These are phyloP conservation scores for Linepithema humile DNA, from an alignment of 1,140 invertebrate genomes.

Conservation along the genomic window DNA sequence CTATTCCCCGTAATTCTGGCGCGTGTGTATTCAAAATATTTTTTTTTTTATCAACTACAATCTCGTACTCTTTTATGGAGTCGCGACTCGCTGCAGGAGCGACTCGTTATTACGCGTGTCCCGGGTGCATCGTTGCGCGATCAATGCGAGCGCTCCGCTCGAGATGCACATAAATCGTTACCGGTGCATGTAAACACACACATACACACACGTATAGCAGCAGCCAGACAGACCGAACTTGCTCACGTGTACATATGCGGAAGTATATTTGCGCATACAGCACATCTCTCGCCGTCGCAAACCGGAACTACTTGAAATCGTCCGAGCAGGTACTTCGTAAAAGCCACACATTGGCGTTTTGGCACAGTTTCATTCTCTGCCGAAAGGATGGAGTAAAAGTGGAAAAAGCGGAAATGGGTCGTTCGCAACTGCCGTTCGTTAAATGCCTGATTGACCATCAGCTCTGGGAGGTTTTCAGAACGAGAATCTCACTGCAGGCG, in stretches of 20 bases:
- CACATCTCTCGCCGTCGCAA: conserved; percentile 23
- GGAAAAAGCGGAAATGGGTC: neutral
- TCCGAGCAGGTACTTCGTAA: conserved; percentile 48
- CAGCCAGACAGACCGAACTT: conserved; percentile 8
- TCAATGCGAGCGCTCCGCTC: conserved; percentile 44
- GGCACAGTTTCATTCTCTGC: conserved; percentile 15
- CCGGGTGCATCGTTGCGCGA: conserved; percentile 49
- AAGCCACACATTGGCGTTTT: conserved; percentile 27
- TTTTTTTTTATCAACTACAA: conserved; percentile 28
- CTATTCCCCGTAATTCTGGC: conserved; percentile 17
- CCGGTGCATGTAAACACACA: conserved; percentile 48
- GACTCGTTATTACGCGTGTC: conserved; percentile 49
- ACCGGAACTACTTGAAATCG: conserved; percentile 52
- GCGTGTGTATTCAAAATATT: conserved; percentile 19
- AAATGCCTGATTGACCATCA: conserved; percentile 17
- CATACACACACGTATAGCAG: neutral
- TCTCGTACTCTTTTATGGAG: conserved; percentile 11
- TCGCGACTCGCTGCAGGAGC: conserved; percentile 19
- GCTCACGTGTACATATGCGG: neutral
- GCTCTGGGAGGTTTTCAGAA: neutral
- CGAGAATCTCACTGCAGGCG: neutral
- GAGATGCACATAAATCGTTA: conserved; percentile 52
- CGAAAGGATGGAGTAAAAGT: neutral
- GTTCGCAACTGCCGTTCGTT: neutral
- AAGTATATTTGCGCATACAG: conserved; percentile 38